Conservation (phyloP, 2,113 vertebrate genomes). For the Dasypus novemcinctus region DNA sequence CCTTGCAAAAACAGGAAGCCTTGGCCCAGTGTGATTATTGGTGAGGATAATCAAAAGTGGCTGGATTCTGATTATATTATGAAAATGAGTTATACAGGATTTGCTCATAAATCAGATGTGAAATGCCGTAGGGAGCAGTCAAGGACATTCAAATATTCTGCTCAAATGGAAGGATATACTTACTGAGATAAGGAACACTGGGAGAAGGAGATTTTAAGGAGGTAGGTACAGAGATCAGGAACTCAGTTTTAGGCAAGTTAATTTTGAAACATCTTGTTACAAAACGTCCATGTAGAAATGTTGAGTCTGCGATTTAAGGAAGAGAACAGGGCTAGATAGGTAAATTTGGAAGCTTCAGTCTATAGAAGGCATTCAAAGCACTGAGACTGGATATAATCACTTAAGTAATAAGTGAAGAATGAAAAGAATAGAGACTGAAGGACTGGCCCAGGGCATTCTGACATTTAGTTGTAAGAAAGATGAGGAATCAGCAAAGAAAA, state of each 20-base stretch:
- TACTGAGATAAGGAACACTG: not conserved
- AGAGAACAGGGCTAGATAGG: not conserved
- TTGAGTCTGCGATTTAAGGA: not conserved
- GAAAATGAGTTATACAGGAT: not conserved
- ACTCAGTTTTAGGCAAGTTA: slow-evolving; percentile 10
- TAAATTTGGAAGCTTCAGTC: not conserved
- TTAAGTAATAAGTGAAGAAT: not conserved
- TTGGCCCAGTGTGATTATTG: not conserved
- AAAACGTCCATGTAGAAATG: not conserved
- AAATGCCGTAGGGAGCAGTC: not conserved
- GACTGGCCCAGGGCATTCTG: not conserved
- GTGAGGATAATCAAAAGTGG: not conserved
- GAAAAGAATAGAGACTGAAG: not conserved
- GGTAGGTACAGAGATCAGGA: not conserved
- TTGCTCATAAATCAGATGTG: not conserved
- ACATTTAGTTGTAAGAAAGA: not conserved
- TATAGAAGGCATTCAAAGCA: not conserved
- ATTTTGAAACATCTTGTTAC: not conserved
- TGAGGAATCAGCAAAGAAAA: not conserved
- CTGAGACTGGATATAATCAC: not conserved
- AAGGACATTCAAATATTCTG: not conserved
- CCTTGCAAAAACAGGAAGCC: not conserved
- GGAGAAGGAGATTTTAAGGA: not conserved
- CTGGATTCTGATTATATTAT: not conserved
- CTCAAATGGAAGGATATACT: not conserved